Percentiles rank a stretch among this genome's conserved stretches.
These are phyloP conservation scores for Nemoura dubitans DNA, from an alignment of 2,888 invertebrate species.

Conservation along the genomic window DNA sequence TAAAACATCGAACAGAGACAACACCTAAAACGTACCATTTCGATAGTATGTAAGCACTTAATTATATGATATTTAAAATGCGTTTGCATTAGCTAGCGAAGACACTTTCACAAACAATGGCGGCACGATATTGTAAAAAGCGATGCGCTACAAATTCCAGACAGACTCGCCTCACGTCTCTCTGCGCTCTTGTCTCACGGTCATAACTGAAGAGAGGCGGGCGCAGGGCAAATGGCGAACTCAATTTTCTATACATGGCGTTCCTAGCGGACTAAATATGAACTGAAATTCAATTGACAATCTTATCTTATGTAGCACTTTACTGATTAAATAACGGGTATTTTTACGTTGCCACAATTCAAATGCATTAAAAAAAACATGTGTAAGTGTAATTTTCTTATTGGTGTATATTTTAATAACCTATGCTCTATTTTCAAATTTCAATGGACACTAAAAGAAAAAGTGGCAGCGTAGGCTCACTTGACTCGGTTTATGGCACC, in stretches of 20 bases:
- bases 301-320: not conserved
- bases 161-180: not conserved
- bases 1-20: slow-evolving; percentile 30
- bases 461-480: too few relatives aligned
- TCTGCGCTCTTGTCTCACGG: not conserved
- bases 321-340: not conserved
- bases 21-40: slow-evolving; percentile 27
- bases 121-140: slow-evolving; percentile 45
- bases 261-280: not conserved
- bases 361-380: too few relatives aligned
- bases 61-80: not conserved
- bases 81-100: not conserved
- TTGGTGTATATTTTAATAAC: too few relatives aligned
- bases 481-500: too few relatives aligned
- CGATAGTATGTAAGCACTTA: not conserved
- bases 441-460: too few relatives aligned
- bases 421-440: too few relatives aligned
- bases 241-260: not conserved
- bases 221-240: not conserved
- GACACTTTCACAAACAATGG: slow-evolving; percentile 49
- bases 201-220: slow-evolving; percentile 29
- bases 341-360: too few relatives aligned
- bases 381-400: too few relatives aligned
- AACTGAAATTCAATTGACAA: not conserved
- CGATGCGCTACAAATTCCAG: not conserved